A percentile compares a stretch with the other conserved stretches of the same genome.
Evolutionary conservation across 2,113 vertebrate species (phyloP).

Genomic region (Boulengeromyrus knoepffleri): DNA sequence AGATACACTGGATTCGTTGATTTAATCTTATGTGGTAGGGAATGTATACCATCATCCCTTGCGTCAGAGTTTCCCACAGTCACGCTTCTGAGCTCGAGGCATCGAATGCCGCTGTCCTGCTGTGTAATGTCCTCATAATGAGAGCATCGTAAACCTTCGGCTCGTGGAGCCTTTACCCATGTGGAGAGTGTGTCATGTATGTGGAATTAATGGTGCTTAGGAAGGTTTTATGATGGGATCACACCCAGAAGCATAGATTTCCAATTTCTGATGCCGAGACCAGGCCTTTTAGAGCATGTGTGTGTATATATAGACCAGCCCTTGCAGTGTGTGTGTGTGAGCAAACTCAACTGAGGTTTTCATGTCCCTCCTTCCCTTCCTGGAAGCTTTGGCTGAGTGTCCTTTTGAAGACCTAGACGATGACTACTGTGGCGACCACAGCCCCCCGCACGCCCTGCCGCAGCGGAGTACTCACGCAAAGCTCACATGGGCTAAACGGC

Average conservation of each 20-base stretch:
- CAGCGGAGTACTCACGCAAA: background rate
- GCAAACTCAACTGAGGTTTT: background rate
- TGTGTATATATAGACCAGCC: background rate
- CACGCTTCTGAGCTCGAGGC: background rate
- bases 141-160: background rate
- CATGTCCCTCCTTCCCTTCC: background rate
- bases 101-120: background rate
- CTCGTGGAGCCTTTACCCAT: background rate
- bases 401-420: constrained; percentile 6
- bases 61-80: background rate
- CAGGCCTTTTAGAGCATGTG: background rate
- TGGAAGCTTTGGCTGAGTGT: background rate
- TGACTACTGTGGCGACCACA: background rate
- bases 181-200: background rate
- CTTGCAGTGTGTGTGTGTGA: background rate
- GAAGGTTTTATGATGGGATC: background rate
- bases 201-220: background rate
- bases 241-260: background rate
- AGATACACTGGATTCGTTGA: background rate
- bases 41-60: background rate
- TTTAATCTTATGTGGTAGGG: background rate
- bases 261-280: background rate
- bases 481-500: background rate
- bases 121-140: background rate
- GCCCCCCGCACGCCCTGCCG: background rate